These are phyloP conservation scores for Drosophila merina DNA, from an alignment of 2,888 invertebrate species.

Conservation along the genomic window DNA sequence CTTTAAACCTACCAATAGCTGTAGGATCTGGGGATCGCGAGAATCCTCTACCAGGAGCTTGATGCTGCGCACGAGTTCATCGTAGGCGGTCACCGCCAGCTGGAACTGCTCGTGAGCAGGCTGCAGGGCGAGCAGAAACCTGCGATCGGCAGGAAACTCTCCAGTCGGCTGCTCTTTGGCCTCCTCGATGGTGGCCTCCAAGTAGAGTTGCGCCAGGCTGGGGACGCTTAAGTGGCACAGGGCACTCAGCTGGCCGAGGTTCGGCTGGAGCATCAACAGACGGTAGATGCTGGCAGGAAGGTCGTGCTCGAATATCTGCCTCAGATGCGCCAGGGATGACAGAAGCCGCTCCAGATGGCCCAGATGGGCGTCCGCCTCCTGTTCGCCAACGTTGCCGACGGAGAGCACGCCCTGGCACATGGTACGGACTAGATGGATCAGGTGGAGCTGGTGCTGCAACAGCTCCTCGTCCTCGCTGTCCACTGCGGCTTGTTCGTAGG, in stretches of 20 bases:
- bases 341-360: constrained; percentile 43
- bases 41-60: constrained; percentile 54
- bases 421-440: constrained; percentile 60
- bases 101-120: constrained; percentile 51
- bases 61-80: constrained; percentile 34
- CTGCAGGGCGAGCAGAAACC: constrained; percentile 50
- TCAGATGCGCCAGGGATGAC: constrained; percentile 38
- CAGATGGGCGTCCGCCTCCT: constrained; percentile 11
- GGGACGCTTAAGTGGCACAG: constrained; percentile 34
- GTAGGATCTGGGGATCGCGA: constrained; percentile 34
- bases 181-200: constrained; percentile 11
- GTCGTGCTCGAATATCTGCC: constrained; percentile 54
- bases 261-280: constrained; percentile 45
- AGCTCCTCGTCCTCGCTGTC: constrained; percentile 43
- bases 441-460: constrained; percentile 66
- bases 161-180: constrained; percentile 6
- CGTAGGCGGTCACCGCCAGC: constrained; percentile 29
- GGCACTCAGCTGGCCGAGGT: constrained; percentile 39
- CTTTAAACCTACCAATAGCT: constrained; percentile 46
- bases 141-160: constrained; percentile 14
- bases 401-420: constrained; percentile 51
- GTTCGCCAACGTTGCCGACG: constrained; percentile 3
- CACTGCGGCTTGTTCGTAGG: constrained; percentile 58
- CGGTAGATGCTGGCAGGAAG: constrained; percentile 52
- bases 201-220: constrained; percentile 36